Evolutionary conservation across 1,140 invertebrate genomes (phyloP), one percentile per base, ranked within the genome.

Genomic region (Drosophila varians): DNA sequence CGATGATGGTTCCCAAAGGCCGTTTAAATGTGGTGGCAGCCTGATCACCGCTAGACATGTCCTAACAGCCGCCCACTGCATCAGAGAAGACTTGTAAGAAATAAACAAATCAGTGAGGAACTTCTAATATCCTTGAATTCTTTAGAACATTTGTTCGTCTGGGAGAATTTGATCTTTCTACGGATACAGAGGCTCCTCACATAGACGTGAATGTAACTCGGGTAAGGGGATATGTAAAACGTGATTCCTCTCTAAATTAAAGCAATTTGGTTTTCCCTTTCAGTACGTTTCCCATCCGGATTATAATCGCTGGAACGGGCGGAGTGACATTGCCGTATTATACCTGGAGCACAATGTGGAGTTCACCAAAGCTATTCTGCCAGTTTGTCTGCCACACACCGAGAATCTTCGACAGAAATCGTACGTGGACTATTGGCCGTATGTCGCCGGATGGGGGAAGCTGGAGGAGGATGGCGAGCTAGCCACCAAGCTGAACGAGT

Each of bases 381-480:
- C 84, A 1, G 74, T 89, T 34, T 89, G 84, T 23, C 55, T 89
- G 65, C 84, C 84, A 9, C 71, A 36, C 1, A 26, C 61, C 0
- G 21, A 53, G 0, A 34, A 31, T 0, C 21, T 86, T 25, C 72
- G 80, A 1, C 12, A 51, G 9, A 86, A 80, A 18, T 77, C 66
- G 38, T 65, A 82, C 74, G 68, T 86, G 12, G 38, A 38, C 42
- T 92, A 57, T 82, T 95, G 94, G 91, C 55, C 90, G 92, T 61
- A 94, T 96, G 93, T 96, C 1, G 94, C 94, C 26, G 96, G 96
- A 14, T 97, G 96, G 96, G 96, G 96, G 46, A 92, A 74, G 40
- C 86, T 74, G 2, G 57, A 74, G 69, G 66, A 75, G 73, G 89
- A 73, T 14, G 95, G 95, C 12, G 93, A 94, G 9, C 92, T 93